phyloP scores from a whole-genome alignment of 2,888 invertebrate species.

The Plebejus anna region DNA sequence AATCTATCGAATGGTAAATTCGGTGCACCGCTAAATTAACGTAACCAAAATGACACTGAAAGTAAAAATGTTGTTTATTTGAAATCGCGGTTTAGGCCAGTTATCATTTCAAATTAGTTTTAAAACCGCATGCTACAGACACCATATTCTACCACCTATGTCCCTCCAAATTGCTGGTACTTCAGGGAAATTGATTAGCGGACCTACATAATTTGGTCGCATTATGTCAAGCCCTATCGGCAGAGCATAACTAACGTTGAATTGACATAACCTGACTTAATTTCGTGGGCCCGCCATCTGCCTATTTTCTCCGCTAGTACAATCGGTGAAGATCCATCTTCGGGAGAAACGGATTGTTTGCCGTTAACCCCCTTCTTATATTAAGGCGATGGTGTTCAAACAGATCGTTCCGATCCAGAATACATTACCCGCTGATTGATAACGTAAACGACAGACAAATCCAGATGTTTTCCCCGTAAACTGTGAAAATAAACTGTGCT shows the following conservation, averaged over 20 bases:
- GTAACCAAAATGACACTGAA: background rate
- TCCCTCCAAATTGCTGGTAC: too few species aligned
- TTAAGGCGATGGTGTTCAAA: background rate
- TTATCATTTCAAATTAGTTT: background rate
- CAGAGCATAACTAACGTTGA: background rate
- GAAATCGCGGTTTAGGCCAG: background rate
- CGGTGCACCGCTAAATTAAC: background rate
- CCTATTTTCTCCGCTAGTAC: background rate
- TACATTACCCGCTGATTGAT: slow-evolving; percentile 9
- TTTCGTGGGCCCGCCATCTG: too few species aligned
- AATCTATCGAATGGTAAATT: slow-evolving; percentile 3
- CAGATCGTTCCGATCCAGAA: background rate
- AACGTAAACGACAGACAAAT: slow-evolving; percentile 5
- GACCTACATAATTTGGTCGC: background rate
- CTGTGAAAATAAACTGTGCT: background rate
- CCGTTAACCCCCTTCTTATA: background rate
- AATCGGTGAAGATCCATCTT: background rate
- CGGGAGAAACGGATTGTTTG: background rate
- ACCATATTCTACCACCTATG: too few species aligned
- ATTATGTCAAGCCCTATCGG: background rate
- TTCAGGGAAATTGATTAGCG: too few species aligned
- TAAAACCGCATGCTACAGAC: background rate
- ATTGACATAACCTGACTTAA: background rate
- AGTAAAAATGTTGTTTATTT: background rate
- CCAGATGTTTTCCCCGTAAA: background rate